Base-by-base conservation (phyloP, 2,113 vertebrate species). In the Saguinus midas region DNA sequence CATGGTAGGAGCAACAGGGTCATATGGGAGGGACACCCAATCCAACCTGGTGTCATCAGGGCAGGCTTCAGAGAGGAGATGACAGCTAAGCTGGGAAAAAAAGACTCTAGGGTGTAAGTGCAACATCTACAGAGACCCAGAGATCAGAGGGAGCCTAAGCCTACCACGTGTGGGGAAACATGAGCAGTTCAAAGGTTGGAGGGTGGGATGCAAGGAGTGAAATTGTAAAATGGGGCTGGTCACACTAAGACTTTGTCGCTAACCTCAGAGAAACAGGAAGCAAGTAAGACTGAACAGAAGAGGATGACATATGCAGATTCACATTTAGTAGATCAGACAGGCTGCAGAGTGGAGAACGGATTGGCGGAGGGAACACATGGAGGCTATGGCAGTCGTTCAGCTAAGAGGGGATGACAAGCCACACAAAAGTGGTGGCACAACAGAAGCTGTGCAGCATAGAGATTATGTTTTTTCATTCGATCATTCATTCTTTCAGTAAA, bases 121-220 rank as follows among this genome's bases (percentile, higher is more conserved):
- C 12, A 66, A 9, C 2, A 37, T 66, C n/a, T n/a, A 57, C 21
- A 45, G 21, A 93, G 43, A 27, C 27, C 50, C 86, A 17, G 58
- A 84, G 58, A 48, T 52, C 86, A 18, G 25, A 16, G n/a, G 25
- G 21, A 88, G 4, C 68, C 61, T 20, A 14, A 52, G 61, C 61
- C 61, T 64, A 64, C 61, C n/a, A 61, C 1, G 0, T 14, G 45
- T 0, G 3, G 23, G 43, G n/a, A 83, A 64, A 58, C 0, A 4
- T 0, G 0, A 87, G 64, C 35, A 25, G 16, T 37, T n/a, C 90
- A 18, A 20, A 58, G 27, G n/a, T 66, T 72, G 17, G 25, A 76
- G 10, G 32, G 23, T 1, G 9, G 68, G 13, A 48, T 9, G 17
- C 21, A 10, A 61, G 64, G 45, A 75, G 12, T 21, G 14, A 55